Percentiles rank a stretch among this genome's conserved stretches.
Conservation (phyloP, 2,888 invertebrate species). For the Machimus rusticus region DNA sequence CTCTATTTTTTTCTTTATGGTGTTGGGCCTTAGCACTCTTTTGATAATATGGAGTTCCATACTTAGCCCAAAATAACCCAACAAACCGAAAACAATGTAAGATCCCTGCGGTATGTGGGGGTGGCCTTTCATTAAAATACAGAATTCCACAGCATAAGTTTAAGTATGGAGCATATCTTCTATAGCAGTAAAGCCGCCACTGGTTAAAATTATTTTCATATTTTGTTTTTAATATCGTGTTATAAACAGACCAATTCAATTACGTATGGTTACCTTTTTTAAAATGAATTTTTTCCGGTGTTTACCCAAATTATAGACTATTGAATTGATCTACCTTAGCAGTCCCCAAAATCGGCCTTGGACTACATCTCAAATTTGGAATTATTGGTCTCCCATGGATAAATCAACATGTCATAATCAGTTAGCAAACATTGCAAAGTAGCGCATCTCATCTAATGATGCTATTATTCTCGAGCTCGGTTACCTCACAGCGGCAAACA, state of each 20-base stretch:
- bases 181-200: no score
- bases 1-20: no score
- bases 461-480: neutral
- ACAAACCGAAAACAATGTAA: no score
- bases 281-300: neutral
- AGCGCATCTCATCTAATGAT: conserved; percentile 36
- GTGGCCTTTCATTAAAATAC: no score
- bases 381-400: neutral
- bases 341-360: neutral
- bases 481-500: neutral
- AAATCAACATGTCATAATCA: conserved; percentile 34
- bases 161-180: no score
- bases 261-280: neutral
- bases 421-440: conserved; percentile 29
- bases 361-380: conserved; percentile 7
- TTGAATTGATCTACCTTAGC: neutral
- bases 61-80: no score
- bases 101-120: no score
- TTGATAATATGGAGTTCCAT: no score
- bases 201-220: no score
- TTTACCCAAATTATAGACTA: neutral
- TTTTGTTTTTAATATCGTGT: no score
- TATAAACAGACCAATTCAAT: neutral
- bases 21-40: no score
- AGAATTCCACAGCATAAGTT: no score